Conservation (phyloP, 2,888 invertebrate species). For the Thelaira solivaga region DNA sequence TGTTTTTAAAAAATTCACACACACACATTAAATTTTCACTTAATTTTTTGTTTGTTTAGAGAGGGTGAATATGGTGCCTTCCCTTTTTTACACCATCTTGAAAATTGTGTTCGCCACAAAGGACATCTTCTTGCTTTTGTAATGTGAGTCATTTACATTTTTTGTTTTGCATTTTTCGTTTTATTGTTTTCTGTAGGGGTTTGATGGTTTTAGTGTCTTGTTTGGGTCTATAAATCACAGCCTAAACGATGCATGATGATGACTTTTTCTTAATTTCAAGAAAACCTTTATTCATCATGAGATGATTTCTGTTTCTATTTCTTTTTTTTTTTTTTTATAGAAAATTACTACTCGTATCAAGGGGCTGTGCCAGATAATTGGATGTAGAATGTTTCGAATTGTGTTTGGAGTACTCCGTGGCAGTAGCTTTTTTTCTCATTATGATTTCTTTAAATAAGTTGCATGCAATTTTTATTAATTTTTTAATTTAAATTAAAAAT, state of each 20-base stretch:
- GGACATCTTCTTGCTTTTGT: slow-evolving; percentile 54
- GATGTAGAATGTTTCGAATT: not conserved
- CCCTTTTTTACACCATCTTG: too few species aligned
- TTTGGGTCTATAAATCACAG: slow-evolving; percentile 73
- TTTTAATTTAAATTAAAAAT: too few species aligned
- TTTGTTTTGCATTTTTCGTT: slow-evolving; percentile 21
- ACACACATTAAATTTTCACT: too few species aligned
- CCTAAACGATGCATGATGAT: slow-evolving; percentile 72
- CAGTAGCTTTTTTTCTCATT: not conserved
- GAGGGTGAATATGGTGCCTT: too few species aligned
- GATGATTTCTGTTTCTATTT: too few species aligned
- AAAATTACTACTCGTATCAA: not conserved
- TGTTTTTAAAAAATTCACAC: too few species aligned
- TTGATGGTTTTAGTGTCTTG: slow-evolving; percentile 42
- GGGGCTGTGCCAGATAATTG: slow-evolving; percentile 29
- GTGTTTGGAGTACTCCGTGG: not conserved
- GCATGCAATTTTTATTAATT: too few species aligned
- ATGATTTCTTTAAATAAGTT: too few species aligned
- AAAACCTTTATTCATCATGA: too few species aligned
- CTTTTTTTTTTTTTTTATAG: not conserved
- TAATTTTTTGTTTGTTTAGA: too few species aligned
- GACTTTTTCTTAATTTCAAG: not conserved
- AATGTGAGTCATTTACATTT: slow-evolving; percentile 75
- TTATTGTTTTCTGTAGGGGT: slow-evolving; percentile 12
- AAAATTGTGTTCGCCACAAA: not conserved